phyloP scores from a whole-genome alignment of 2,113 vertebrate genomes.

The Festucalex cinctus region DNA sequence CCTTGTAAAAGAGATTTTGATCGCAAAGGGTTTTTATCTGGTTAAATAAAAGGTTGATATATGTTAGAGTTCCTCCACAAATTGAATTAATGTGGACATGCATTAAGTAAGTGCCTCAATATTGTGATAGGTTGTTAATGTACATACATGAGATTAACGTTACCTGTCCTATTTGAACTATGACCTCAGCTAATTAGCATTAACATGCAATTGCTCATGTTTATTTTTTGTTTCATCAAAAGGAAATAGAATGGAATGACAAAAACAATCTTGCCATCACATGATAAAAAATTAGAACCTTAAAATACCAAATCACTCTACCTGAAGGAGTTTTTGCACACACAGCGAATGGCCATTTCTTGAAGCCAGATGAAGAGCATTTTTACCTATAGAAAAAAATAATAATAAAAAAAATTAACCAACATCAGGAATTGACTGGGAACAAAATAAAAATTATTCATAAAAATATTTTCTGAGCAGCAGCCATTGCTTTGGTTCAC shows the following conservation, averaged over 20 bases:
- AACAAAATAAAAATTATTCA: neutral
- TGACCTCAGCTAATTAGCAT: too few relatives aligned
- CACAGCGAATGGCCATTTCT: conserved; percentile 89
- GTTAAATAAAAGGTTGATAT: too few relatives aligned
- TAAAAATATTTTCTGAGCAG: neutral
- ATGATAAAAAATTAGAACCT: neutral
- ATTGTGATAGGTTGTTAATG: too few relatives aligned
- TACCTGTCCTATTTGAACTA: too few relatives aligned
- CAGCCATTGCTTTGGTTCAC: neutral
- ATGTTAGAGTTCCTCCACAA: too few relatives aligned
- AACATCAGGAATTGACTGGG: neutral
- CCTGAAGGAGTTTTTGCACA: conserved; percentile 94
- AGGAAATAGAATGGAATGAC: neutral
- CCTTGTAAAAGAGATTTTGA: too few relatives aligned
- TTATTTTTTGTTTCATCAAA: too few relatives aligned
- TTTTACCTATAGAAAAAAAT: conserved; percentile 78
- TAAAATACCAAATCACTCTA: conserved; percentile 46
- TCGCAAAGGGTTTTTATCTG: too few relatives aligned
- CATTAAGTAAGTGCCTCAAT: too few relatives aligned
- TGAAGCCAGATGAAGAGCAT: conserved; percentile 87
- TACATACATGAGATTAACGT: too few relatives aligned
- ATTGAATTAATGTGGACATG: too few relatives aligned
- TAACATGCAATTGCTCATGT: too few relatives aligned
- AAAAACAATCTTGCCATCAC: neutral
- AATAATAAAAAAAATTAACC: neutral